Percentiles rank a stretch among this genome's conserved stretches.
phyloP scores from a whole-genome alignment of 2,888 invertebrate genomes.

The Pomacea canaliculata region DNA sequence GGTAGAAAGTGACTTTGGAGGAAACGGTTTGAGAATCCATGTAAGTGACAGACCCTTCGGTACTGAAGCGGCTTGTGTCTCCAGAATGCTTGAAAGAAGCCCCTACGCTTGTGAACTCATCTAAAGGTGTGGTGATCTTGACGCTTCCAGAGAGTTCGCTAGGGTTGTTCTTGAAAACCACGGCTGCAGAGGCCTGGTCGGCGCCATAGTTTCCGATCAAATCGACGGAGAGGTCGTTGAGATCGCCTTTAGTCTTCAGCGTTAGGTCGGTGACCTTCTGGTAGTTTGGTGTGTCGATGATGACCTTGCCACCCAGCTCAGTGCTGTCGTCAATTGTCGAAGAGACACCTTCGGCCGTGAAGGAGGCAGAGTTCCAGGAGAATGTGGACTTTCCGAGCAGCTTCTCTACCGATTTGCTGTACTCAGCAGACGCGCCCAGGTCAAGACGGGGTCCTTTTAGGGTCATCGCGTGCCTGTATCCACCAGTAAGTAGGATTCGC shows the following conservation, averaged over 20 bases:
- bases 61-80: slow-evolving; percentile 23
- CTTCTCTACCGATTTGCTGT: neutral
- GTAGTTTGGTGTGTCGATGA: neutral
- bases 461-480: slow-evolving; percentile 13
- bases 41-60: slow-evolving; percentile 29
- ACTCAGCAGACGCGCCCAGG: neutral
- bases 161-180: neutral
- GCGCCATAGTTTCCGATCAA: neutral
- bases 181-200: neutral
- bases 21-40: slow-evolving; percentile 20
- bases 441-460: neutral
- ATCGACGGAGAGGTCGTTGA: slow-evolving; percentile 16
- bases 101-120: slow-evolving; percentile 23
- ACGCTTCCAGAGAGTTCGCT: slow-evolving; percentile 25
- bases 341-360: slow-evolving; percentile 2
- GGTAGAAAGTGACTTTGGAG: slow-evolving; percentile 30
- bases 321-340: neutral
- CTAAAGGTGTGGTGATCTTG: slow-evolving; percentile 22
- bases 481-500: slow-evolving; percentile 8
- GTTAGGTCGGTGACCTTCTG: neutral
- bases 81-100: slow-evolving; percentile 33
- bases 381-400: slow-evolving; percentile 1
- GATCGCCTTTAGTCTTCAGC: slow-evolving; percentile 22
- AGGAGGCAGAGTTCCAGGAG: neutral
- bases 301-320: slow-evolving; percentile 9